These are phyloP conservation scores for Kryphioiulus occultus DNA, from an alignment of 2,888 invertebrate species.

Conservation along the genomic window DNA sequence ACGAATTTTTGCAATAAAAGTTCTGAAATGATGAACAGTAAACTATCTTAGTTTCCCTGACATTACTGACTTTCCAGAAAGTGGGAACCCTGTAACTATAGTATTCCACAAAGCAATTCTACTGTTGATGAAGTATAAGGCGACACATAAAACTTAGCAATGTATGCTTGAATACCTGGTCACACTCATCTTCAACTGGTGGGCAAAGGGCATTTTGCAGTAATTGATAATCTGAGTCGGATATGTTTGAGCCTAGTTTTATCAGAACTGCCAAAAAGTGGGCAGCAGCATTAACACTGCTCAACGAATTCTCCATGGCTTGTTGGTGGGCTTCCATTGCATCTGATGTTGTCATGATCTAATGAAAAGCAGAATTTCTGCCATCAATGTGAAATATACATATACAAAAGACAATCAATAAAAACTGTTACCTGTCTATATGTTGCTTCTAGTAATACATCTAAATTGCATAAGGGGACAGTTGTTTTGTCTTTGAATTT, in stretches of 20 bases:
- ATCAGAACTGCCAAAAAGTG: conserved; percentile 62
- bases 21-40: too few species aligned
- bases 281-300: conserved; percentile 62
- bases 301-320: conserved; percentile 55
- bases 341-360: conserved; percentile 65
- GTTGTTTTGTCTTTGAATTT: conserved; percentile 82
- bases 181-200: conserved; percentile 60
- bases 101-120: too few species aligned
- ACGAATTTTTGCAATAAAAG: too few species aligned
- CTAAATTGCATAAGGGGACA: conserved; percentile 74
- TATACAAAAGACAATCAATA: too few species aligned
- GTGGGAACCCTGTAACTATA: too few species aligned
- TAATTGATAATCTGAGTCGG: conserved; percentile 61
- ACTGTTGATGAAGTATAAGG: too few species aligned
- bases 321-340: conserved; percentile 63
- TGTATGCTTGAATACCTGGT: conserved; percentile 61
- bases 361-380: neutral
- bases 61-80: too few species aligned
- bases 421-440: conserved; percentile 68
- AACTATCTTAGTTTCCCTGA: too few species aligned
- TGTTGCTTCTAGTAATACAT: conserved; percentile 75
- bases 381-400: too few species aligned
- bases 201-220: conserved; percentile 63
- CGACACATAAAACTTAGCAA: too few species aligned
- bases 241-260: conserved; percentile 62